phyloP scores from a whole-genome alignment of 2,888 invertebrate species.

The Tetrapedia diversipes region DNA sequence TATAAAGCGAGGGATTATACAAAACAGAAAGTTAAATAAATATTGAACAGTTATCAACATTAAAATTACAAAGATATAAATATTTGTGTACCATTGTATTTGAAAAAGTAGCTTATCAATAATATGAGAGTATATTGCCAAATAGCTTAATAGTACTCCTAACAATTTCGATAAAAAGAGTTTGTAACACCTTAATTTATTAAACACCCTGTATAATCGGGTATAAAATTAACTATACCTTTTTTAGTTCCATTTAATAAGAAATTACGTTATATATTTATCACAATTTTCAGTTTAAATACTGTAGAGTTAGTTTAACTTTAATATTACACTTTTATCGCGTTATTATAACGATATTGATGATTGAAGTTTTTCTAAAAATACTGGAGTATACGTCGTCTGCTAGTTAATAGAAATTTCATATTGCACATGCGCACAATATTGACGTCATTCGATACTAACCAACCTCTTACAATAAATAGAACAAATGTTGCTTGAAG shows the following conservation, averaged over 20 bases:
- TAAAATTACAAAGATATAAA: neutral
- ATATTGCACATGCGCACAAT: constrained; percentile 71
- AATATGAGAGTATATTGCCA: neutral
- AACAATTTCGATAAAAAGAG: neutral
- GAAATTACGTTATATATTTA: neutral
- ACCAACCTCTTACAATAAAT: constrained; percentile 25
- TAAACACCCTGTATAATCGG: neutral
- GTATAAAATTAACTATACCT: neutral
- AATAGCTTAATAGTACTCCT: neutral
- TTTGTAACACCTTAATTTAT: neutral
- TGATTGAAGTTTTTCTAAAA: constrained; percentile 68
- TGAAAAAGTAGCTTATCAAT: neutral
- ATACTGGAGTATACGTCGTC: constrained; percentile 66
- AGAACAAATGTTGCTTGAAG: constrained; percentile 42
- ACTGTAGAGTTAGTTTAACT: neutral
- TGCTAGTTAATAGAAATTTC: constrained; percentile 59
- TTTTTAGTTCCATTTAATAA: neutral
- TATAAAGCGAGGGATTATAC: neutral
- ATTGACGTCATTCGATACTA: constrained; percentile 68
- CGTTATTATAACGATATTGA: constrained; percentile 5
- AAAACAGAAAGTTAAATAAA: neutral
- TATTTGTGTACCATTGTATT: neutral
- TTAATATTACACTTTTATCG: constrained; percentile 12
- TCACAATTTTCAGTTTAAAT: neutral
- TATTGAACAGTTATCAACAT: neutral